Evolutionary conservation across 2,888 invertebrate genomes (phyloP), one percentile per base, ranked within the genome.

Genomic region (Masnerella sp.): DNA sequence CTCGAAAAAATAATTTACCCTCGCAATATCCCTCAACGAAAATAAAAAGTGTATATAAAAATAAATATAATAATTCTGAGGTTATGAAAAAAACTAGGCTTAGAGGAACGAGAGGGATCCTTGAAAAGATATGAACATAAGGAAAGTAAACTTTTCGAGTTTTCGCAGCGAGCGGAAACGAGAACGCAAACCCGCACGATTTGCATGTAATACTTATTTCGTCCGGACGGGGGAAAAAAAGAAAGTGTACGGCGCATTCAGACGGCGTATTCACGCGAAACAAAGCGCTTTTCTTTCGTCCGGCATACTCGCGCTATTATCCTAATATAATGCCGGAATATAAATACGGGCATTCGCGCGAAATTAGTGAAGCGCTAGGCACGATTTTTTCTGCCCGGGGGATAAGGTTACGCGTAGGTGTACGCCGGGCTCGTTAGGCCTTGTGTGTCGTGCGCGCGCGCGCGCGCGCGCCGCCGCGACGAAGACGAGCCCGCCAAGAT

Each of bases 231-330:
- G 56, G 58, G 49, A 64, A 64, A 71, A 20, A 54, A 36, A 65
- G 49, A 54, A 52, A 62, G 62, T 49, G 47, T 61, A 61, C 59
- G 49, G 47, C 49, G 59, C 43, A 72, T 72, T 73, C 61, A 73
- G 47, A 22, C 4, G 28, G 58, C 25, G 67, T 68, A 68, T 65
- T 65, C 56, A 49, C 58, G 28, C 73, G 62, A 61, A 58, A 73
- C 73, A 73, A 73, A 73, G 73, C 38, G 47, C 73, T 45, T 68
- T 73, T 73, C 73, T 73, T 68, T 67, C 28, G 43, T 40, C 25
- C 54, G 59, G 45, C 32, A 67, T 61, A 47, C 54, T 61, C 67
- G 65, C 67, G 54, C 69, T 62, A 58, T 65, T 72, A 58, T 65
- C 45, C 52, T 45, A 71, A 65, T 72, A 67, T 72, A 59, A 72